Conservation (phyloP, 1,140 invertebrate genomes). For the Paramacrobiotus metropolitanus region DNA sequence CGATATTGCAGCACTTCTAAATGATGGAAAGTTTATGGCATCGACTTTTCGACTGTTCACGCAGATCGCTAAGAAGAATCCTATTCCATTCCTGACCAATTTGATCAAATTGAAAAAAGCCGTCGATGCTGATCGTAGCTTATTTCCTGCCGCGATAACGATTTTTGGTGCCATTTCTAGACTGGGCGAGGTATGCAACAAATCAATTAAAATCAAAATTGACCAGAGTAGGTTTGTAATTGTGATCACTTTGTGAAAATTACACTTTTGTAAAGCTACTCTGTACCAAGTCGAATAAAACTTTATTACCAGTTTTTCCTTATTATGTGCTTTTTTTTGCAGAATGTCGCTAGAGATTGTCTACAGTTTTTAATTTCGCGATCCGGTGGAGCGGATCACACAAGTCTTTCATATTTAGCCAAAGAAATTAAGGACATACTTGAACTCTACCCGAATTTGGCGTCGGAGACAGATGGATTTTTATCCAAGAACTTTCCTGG, state of each 20-base stretch:
- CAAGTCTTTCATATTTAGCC: background rate
- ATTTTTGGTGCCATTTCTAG: slow-evolving; percentile 24
- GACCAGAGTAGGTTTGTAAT: background rate
- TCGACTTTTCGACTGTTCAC: slow-evolving; percentile 49
- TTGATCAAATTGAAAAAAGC: slow-evolving; percentile 37
- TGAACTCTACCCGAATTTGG: background rate
- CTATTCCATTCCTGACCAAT: slow-evolving; percentile 39
- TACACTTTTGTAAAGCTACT: too few species aligned
- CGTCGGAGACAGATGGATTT: background rate
- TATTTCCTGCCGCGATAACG: slow-evolving; percentile 25
- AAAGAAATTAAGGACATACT: background rate
- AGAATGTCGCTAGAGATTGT: background rate
- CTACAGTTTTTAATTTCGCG: background rate
- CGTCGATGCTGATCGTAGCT: slow-evolving; percentile 38
- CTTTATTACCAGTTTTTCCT: too few species aligned
- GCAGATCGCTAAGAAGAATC: slow-evolving; percentile 40
- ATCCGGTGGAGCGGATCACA: background rate
- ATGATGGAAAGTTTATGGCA: slow-evolving; percentile 28
- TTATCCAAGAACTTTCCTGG: background rate
- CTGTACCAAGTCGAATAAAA: too few species aligned
- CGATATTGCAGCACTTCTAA: slow-evolving; percentile 45
- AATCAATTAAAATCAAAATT: background rate
- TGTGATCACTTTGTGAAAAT: too few species aligned
- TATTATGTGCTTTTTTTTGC: background rate
- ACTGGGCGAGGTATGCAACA: slow-evolving; percentile 17